Percentiles rank a stretch among this genome's conserved stretches.
Evolutionary conservation across 2,888 invertebrate genomes (phyloP).

Genomic region (Thecocarcelia acutangulata): DNA sequence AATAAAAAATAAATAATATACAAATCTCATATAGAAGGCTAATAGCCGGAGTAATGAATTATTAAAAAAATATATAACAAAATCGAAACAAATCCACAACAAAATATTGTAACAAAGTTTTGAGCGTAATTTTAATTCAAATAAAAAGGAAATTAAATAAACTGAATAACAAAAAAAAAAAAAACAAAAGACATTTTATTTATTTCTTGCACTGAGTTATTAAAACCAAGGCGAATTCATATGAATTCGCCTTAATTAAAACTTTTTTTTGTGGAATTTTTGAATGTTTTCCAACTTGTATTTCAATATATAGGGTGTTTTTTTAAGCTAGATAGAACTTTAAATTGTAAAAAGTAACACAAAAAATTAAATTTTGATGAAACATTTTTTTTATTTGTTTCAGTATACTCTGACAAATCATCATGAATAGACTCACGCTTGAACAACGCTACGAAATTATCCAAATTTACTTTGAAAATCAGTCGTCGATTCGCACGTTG

Average conservation of each 20-base stretch:
- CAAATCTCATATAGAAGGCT: conserved; percentile 54
- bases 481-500: too few relatives aligned
- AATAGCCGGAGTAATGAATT: conserved; percentile 52
- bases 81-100: conserved; percentile 9
- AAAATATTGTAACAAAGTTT: conserved; percentile 65
- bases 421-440: too few relatives aligned
- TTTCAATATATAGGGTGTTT: too few relatives aligned
- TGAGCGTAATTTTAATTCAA: conserved; percentile 69
- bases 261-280: not conserved
- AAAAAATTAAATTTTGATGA: too few relatives aligned
- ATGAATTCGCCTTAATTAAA: too few relatives aligned
- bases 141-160: conserved; percentile 62
- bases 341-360: too few relatives aligned
- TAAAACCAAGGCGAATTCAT: too few relatives aligned
- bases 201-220: not conserved
- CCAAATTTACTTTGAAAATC: too few relatives aligned
- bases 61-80: conserved; percentile 24
- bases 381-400: too few relatives aligned
- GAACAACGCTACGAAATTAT: too few relatives aligned
- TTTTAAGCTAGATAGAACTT: too few relatives aligned
- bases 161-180: conserved; percentile 7
- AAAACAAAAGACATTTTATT: not conserved
- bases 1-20: conserved; percentile 48
- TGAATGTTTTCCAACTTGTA: not conserved
- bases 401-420: too few relatives aligned